These are phyloP conservation scores for Aphidoletes aphidimyza DNA, from an alignment of 2,888 invertebrate genomes.

Conservation along the genomic window DNA sequence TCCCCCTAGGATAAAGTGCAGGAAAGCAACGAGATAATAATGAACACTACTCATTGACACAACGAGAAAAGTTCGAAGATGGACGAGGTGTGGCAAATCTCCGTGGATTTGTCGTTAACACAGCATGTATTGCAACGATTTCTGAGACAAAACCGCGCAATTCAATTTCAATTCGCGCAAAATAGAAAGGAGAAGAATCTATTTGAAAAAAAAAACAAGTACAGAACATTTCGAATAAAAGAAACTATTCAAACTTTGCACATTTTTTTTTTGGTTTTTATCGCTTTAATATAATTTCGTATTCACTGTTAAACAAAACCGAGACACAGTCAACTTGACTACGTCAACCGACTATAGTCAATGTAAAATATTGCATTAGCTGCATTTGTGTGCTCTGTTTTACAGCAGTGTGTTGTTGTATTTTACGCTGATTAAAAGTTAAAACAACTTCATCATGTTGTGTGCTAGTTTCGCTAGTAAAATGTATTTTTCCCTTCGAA, in stretches of 20 bases:
- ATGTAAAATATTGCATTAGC: not conserved
- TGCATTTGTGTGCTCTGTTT: not conserved
- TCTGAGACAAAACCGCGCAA: slow-evolving; percentile 10
- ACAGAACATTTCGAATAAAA: slow-evolving; percentile 14
- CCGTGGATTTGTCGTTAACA: not conserved
- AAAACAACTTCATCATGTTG: not conserved
- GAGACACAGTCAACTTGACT: slow-evolving; percentile 18
- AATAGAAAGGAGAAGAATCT: not conserved
- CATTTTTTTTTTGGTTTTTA: not conserved
- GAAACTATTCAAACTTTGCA: slow-evolving; percentile 31
- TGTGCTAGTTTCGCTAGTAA: not conserved
- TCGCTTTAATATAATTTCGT: not conserved
- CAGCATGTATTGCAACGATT: not conserved
- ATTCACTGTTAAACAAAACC: slow-evolving; percentile 8
- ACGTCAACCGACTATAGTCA: not conserved
- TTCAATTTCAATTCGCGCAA: not conserved
- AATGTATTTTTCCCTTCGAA: not conserved
- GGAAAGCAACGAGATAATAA: not conserved
- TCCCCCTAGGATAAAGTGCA: too few species aligned
- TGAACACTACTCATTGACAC: slow-evolving; percentile 10
- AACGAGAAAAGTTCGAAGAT: not conserved
- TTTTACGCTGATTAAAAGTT: slow-evolving; percentile 43
- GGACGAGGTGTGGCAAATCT: slow-evolving; percentile 32
- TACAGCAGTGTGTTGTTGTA: not conserved
- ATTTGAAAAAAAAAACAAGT: not conserved